Conservation (phyloP, 2,797 vertebrate genomes). For the Micromesistius poutassou region DNA sequence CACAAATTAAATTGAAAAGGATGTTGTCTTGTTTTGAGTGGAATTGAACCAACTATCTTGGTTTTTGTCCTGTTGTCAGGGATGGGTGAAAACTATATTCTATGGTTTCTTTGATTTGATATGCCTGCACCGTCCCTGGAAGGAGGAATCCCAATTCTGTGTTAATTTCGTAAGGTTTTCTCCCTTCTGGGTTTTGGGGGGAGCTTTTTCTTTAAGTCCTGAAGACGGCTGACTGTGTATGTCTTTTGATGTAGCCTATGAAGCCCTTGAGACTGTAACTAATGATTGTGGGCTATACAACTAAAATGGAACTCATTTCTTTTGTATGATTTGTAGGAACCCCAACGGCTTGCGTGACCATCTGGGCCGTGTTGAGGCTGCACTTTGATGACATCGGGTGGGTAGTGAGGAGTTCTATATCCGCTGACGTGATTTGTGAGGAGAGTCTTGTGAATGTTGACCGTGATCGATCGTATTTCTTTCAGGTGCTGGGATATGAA, state of each 20-base stretch:
- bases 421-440: neutral
- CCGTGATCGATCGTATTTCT: neutral
- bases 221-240: neutral
- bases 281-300: neutral
- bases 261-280: neutral
- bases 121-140: no score
- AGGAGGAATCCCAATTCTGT: no score
- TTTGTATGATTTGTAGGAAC: conserved; percentile 70
- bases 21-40: no score
- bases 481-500: conserved; percentile 96
- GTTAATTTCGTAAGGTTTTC: no score
- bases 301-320: neutral
- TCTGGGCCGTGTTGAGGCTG: conserved; percentile 88
- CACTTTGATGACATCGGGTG: conserved; percentile 90
- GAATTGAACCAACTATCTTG: neutral
- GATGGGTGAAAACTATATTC: neutral
- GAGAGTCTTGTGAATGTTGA: neutral
- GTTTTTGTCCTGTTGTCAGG: neutral
- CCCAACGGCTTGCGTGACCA: conserved; percentile 88
- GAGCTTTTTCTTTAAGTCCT: no score
- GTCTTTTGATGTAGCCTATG: neutral
- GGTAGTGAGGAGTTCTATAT: conserved; percentile 11
- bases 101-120: no score
- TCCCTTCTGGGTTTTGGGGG: no score
- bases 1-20: no score